phyloP scores from a whole-genome alignment of 2,113 vertebrate genomes.

The Heterotilapia buettikoferi region DNA sequence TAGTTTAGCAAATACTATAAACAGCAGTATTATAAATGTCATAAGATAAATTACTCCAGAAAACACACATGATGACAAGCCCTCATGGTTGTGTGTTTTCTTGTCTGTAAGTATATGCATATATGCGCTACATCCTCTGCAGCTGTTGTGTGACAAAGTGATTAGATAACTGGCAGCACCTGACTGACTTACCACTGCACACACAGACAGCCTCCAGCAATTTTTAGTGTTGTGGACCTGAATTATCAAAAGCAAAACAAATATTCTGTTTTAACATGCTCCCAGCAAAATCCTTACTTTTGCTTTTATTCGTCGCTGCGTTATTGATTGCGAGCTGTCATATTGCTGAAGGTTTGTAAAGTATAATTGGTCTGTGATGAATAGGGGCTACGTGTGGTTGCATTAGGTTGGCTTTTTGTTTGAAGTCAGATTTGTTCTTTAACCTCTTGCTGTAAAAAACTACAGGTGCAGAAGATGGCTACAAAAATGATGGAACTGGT shows the following conservation, averaged over 20 bases:
- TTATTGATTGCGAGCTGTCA: constrained; percentile 15
- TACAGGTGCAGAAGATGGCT: not conserved
- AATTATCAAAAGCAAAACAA: not conserved
- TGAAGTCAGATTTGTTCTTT: fast-evolving
- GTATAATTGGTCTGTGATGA: not conserved
- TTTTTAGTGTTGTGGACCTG: not conserved
- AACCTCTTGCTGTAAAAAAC: not conserved
- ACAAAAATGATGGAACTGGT: not conserved
- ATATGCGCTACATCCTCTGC: not conserved
- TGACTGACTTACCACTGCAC: not conserved
- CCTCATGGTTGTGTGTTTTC: not conserved
- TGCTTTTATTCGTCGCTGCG: not conserved
- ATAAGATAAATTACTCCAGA: not conserved
- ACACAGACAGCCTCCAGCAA: not conserved
- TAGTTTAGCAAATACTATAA: not conserved
- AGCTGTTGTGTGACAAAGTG: not conserved
- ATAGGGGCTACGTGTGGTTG: not conserved
- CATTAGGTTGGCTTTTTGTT: not conserved
- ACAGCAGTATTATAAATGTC: not conserved
- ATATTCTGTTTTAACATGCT: constrained; percentile 4
- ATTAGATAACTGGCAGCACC: constrained; percentile 52
- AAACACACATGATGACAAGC: not conserved
- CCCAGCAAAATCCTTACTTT: not conserved
- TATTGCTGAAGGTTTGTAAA: not conserved
- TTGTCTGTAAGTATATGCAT: not conserved